These are phyloP conservation scores for Drosophila gunungcola DNA, from an alignment of 1,140 invertebrate species.

Conservation along the genomic window DNA sequence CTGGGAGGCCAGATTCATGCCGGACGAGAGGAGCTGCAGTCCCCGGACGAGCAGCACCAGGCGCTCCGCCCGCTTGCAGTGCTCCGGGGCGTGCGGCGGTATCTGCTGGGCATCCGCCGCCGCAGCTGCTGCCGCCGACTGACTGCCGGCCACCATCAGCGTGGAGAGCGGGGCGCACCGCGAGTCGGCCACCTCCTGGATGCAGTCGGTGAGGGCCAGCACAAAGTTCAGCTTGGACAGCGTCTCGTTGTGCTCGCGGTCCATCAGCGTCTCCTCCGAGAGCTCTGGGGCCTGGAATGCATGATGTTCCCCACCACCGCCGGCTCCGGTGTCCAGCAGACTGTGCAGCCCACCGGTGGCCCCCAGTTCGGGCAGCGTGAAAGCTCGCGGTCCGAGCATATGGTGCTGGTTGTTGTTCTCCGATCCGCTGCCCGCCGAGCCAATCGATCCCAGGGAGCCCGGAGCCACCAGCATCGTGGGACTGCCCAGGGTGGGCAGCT, in stretches of 20 bases:
- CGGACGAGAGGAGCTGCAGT: constrained; percentile 96
- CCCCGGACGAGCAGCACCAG: constrained; percentile 95
- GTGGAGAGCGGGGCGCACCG: constrained; percentile 90
- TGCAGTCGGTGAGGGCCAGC: constrained; percentile 94
- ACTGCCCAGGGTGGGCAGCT: constrained; percentile 87
- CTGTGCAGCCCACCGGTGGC: constrained; percentile 88
- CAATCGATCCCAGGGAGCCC: constrained; percentile 86
- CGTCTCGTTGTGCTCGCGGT: constrained; percentile 97
- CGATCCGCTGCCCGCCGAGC: constrained; percentile 81
- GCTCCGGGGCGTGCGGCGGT: constrained; percentile 86
- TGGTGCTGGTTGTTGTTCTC: constrained; percentile 86
- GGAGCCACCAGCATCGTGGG: constrained; percentile 85
- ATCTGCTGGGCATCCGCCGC: constrained; percentile 63
- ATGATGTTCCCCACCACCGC: constrained; percentile 87
- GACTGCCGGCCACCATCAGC: constrained; percentile 84
- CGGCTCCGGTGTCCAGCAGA: constrained; percentile 85
- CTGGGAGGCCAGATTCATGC: constrained; percentile 94
- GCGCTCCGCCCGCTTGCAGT: constrained; percentile 91
- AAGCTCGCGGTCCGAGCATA: constrained; percentile 89
- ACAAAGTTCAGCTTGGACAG: constrained; percentile 97
- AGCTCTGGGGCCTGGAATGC: constrained; percentile 94
- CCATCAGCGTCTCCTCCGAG: constrained; percentile 97
- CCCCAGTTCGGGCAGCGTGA: constrained; percentile 91
- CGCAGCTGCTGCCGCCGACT: constrained; percentile 49
- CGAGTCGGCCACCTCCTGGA: constrained; percentile 93